Evolutionary conservation across 2,797 vertebrate genomes (phyloP).

Genomic region (Alosa sapidissima): DNA sequence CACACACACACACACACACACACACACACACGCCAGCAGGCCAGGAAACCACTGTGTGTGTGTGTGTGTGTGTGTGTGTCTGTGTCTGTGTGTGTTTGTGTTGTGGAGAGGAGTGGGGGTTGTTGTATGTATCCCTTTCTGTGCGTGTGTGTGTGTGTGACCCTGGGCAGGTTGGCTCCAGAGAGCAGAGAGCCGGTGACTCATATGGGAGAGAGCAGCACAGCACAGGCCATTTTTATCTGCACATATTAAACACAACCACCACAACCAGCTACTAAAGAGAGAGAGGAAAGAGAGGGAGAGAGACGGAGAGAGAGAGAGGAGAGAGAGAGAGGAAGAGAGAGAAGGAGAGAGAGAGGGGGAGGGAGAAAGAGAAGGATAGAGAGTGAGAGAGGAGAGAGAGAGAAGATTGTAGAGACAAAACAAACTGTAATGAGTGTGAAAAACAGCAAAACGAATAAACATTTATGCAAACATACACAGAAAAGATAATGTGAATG

Average conservation of each 20-base stretch:
- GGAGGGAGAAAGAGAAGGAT: neutral
- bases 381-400: neutral
- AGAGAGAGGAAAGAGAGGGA: constrained; percentile 45
- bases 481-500: too few relatives aligned
- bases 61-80: neutral
- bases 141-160: neutral
- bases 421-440: neutral
- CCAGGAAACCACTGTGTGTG: neutral
- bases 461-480: too few relatives aligned
- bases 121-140: too few relatives aligned
- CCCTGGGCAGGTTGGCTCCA: constrained; percentile 45
- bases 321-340: neutral
- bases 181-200: constrained; percentile 47
- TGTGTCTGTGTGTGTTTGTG: neutral
- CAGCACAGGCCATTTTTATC: constrained; percentile 65
- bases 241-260: constrained; percentile 61
- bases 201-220: constrained; percentile 4
- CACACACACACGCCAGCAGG: too few relatives aligned
- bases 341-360: neutral
- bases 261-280: neutral
- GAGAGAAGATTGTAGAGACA: neutral
- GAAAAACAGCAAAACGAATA: neutral
- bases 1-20: too few relatives aligned
- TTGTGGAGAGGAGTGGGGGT: too few relatives aligned
- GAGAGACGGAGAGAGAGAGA: constrained; percentile 32